These are phyloP conservation scores for Rhadinocentrus ornatus DNA, from an alignment of 2,797 vertebrate species.

Conservation along the genomic window DNA sequence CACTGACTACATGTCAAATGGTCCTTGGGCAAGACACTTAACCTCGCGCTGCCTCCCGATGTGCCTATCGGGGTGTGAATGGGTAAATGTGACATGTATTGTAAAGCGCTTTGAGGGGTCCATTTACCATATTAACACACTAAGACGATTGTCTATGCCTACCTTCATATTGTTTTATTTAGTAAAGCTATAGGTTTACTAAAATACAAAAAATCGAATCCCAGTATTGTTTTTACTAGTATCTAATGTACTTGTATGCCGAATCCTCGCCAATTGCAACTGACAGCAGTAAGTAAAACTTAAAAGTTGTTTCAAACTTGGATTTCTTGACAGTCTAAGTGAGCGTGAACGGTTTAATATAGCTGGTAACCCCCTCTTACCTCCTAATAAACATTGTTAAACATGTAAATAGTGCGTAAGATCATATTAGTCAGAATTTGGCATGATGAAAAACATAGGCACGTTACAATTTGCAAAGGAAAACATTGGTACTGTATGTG, in stretches of 20 bases:
- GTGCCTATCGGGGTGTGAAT: too few relatives aligned
- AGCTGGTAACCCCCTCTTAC: not conserved
- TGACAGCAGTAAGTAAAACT: not conserved
- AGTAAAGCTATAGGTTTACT: not conserved
- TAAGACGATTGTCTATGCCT: not conserved
- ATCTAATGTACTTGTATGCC: not conserved
- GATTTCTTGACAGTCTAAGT: not conserved
- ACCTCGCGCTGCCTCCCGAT: too few relatives aligned
- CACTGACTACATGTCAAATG: too few relatives aligned
- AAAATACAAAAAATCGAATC: not conserved
- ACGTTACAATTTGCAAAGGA: not conserved
- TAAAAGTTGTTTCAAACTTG: too few relatives aligned
- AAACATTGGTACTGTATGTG: too few relatives aligned
- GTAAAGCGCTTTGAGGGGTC: too few relatives aligned
- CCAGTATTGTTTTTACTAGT: too few relatives aligned
- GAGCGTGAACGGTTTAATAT: not conserved
- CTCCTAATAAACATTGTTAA: not conserved
- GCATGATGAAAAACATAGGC: not conserved
- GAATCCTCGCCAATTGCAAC: not conserved
- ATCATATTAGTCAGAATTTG: not conserved
- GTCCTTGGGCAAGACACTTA: too few relatives aligned
- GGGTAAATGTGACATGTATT: too few relatives aligned
- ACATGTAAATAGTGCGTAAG: not conserved
- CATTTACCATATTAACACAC: not conserved
- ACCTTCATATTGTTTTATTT: not conserved